These are phyloP conservation scores for Dendrocincla tyrannina DNA, from an alignment of 2,797 vertebrate genomes.

Conservation along the genomic window DNA sequence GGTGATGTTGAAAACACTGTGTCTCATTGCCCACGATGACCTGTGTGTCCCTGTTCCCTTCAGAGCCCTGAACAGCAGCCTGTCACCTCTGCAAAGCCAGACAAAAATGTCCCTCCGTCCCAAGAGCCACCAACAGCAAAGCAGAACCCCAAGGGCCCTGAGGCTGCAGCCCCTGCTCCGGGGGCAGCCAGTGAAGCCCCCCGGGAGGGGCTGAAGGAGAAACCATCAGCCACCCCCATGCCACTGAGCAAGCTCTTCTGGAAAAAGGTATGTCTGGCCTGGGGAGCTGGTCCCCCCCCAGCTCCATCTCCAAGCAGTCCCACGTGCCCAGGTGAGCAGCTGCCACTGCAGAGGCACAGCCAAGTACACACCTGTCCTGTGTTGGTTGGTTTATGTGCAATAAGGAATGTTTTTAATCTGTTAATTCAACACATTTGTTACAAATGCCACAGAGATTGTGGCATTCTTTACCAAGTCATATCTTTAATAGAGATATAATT, in stretches of 20 bases:
- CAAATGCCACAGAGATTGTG: background rate
- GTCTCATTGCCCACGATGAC: background rate
- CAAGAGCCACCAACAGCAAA: constrained; percentile 76
- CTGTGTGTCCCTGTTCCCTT: fast-evolving
- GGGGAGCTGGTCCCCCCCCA: background rate
- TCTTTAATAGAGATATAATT: background rate
- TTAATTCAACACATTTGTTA: fast-evolving
- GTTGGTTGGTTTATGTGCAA: fast-evolving
- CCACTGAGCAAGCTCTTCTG: constrained; percentile 78
- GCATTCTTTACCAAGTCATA: background rate
- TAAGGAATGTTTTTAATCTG: background rate
- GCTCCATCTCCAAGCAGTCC: background rate
- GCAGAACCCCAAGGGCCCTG: constrained; percentile 77
- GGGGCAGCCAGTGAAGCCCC: background rate
- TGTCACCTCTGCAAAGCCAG: constrained; percentile 70
- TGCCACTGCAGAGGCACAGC: background rate
- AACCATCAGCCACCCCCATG: constrained; percentile 48
- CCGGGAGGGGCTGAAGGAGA: constrained; percentile 67
- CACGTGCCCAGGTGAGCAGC: background rate
- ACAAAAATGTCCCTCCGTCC: constrained; percentile 72
- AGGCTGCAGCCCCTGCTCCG: constrained; percentile 63
- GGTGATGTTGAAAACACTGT: fast-evolving
- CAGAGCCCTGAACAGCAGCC: constrained; percentile 71
- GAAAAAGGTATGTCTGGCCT: constrained; percentile 74
- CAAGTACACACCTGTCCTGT: fast-evolving